Conservation (phyloP, 2,888 invertebrate species). For the Aphrophora alni region DNA sequence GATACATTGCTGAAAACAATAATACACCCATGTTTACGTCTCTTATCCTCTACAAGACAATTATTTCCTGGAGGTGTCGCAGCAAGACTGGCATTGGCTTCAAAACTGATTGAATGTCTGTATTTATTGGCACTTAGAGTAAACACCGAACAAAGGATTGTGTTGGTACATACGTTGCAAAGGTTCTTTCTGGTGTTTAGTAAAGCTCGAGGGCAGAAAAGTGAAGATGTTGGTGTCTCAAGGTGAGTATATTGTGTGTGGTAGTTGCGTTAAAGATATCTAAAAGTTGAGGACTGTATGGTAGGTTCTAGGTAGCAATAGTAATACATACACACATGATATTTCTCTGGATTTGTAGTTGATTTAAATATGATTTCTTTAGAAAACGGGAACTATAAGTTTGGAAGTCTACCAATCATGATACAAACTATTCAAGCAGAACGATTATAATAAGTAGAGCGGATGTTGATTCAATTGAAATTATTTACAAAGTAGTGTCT, state of each 20-base stretch:
- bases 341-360: too few relatives aligned
- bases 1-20: constrained; percentile 86
- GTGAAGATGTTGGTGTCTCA: not conserved
- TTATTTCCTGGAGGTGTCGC: constrained; percentile 81
- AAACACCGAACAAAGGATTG: constrained; percentile 72
- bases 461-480: too few relatives aligned
- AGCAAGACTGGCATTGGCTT: constrained; percentile 76
- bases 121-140: constrained; percentile 80
- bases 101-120: constrained; percentile 82
- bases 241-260: constrained; percentile 13
- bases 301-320: too few relatives aligned
- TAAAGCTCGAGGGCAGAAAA: constrained; percentile 63
- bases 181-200: constrained; percentile 84
- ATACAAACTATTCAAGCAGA: too few relatives aligned
- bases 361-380: too few relatives aligned
- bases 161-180: constrained; percentile 73
- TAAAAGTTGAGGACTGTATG: too few relatives aligned
- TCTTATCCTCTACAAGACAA: constrained; percentile 79
- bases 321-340: too few relatives aligned
- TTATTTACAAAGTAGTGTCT: too few relatives aligned
- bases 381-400: too few relatives aligned
- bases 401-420: too few relatives aligned
- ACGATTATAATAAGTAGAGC: too few relatives aligned
- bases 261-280: too few relatives aligned
- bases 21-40: constrained; percentile 79